These are phyloP conservation scores for Thamnophis sirtalis DNA, from an alignment of 2,113 vertebrate genomes.

Conservation along the genomic window DNA sequence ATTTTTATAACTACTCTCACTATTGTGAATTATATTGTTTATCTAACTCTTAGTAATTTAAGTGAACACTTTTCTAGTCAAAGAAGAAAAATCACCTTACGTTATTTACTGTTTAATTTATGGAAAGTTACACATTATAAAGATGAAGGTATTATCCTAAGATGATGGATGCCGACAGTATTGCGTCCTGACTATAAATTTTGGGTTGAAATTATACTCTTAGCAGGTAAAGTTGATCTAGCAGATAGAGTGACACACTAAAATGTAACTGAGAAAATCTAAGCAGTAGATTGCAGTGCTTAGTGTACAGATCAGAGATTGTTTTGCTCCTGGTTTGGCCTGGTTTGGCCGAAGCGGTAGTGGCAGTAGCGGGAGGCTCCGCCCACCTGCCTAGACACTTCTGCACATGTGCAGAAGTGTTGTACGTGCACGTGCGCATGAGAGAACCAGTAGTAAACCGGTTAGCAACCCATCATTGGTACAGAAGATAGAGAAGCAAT, in stretches of 20 bases:
- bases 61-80: not conserved
- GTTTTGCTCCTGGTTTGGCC: no score
- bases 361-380: no score
- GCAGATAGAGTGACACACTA: not conserved
- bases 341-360: no score
- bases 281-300: not conserved
- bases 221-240: not conserved
- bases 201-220: not conserved
- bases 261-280: not conserved
- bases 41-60: conserved; percentile 11
- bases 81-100: not conserved
- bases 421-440: no score
- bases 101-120: not conserved
- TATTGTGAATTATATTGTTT: conserved; percentile 15
- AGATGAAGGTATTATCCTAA: not conserved
- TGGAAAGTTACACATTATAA: not conserved
- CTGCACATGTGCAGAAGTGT: no score
- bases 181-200: not conserved
- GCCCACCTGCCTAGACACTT: no score
- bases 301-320: no score
- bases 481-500: not conserved
- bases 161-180: not conserved
- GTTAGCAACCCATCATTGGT: no score
- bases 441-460: no score
- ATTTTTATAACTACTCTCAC: not conserved